Evolutionary conservation across 92 coral and sea anemone genomes (phyloP).

Genomic region (Umimayanthus chanpuru): DNA sequence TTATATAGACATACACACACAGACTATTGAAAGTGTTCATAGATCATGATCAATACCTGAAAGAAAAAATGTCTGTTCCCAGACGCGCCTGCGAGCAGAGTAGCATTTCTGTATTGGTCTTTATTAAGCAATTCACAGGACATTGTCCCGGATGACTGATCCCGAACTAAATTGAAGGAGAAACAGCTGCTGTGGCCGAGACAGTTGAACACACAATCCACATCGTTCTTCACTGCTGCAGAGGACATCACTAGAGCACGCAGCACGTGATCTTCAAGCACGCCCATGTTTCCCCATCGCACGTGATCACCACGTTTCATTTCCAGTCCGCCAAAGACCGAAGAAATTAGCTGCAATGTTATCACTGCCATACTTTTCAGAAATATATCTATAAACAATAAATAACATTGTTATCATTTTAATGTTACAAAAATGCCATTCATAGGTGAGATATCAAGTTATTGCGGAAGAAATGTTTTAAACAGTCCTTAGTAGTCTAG

Average conservation of each 20-base stretch:
- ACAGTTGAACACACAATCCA: constrained; percentile 25
- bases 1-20: no score
- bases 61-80: constrained; percentile 21
- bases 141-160: not conserved
- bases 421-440: no score
- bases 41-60: not conserved
- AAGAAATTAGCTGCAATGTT: not conserved
- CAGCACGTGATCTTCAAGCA: not conserved
- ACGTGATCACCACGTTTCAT: not conserved
- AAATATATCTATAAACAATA: not conserved
- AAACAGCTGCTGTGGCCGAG: not conserved
- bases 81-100: not conserved
- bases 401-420: no score
- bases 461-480: no score
- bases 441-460: no score
- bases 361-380: not conserved
- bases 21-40: no score
- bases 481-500: no score
- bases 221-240: not conserved
- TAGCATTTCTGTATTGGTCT: not conserved
- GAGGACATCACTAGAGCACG: not conserved
- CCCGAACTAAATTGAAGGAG: constrained; percentile 7
- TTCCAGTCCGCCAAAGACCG: not conserved
- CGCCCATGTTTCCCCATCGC: not conserved
- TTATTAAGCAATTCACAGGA: constrained; percentile 8